Base-by-base conservation (phyloP, 2,888 invertebrate species). In the Eupithecia pulchellata region DNA sequence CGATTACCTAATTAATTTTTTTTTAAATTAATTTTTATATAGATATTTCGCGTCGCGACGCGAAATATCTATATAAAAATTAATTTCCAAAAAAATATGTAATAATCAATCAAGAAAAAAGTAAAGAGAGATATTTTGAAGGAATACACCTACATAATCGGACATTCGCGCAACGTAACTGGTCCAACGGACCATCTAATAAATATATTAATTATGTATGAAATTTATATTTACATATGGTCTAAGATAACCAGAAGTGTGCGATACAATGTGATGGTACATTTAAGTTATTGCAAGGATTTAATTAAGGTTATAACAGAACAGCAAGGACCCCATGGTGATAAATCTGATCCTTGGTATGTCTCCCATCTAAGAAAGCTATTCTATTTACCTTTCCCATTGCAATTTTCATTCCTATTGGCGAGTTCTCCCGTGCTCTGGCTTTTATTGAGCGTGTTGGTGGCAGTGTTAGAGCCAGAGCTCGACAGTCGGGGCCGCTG, bases 401-500 rank as follows among this genome's bases (percentile, higher is more conserved):
- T 84, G 76, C 91, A 91, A 81, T 89, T 91, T 71, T 94, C 92
- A 78, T 91, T 92, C 80, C 93, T 91, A 80, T 85, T 92, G 36
- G 95, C 94, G 71, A 95, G 85, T 85, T 95, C 95, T 58, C 95
- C 95, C 58, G 95, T 95, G 80, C 95, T 95, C 80, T 95, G 95
- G 75, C 95, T 95, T 86, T 95, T 95, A 80, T 94, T 94, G 60
- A 95, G 87, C 13, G 94, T 91, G 68, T 88, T 79, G 9, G 86
- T 81, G 42, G 79, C 80, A 42, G 84, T 78, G 61, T 82, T 62
- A 89, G 86, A 76, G 84, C 91, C 74, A 89, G 73, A 69, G 36
- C 69, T 82, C 25, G 93, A 92, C 69, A 91, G 91, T 72, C 86
- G 91, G 27, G 94, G 92, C 68, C 92, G 86, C 81, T 92, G 82